Conservation (phyloP, 2,113 vertebrate species). For the Candoia aspera region DNA sequence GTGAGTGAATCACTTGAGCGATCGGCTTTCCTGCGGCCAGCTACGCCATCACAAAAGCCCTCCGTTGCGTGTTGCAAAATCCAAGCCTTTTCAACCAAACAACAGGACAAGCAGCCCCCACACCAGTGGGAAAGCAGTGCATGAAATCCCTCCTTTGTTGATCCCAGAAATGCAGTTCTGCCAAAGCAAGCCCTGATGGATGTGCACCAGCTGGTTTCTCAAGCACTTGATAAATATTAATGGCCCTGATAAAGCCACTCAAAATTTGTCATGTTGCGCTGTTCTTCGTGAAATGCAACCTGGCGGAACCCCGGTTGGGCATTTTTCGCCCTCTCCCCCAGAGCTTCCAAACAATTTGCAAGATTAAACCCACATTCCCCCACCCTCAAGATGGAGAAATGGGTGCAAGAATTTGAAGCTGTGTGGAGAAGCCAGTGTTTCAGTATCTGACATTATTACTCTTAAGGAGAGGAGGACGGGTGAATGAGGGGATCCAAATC, state of each 20-base stretch:
- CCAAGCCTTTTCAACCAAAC: slow-evolving; percentile 33
- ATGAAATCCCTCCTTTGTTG: slow-evolving; percentile 60
- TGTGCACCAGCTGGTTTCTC: slow-evolving; percentile 60
- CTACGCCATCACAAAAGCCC: neutral
- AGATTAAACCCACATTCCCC: neutral
- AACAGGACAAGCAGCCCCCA: slow-evolving; percentile 32
- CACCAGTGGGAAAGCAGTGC: slow-evolving; percentile 46
- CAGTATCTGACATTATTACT: too few relatives aligned
- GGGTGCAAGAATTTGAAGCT: neutral
- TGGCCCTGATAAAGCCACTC: slow-evolving; percentile 52
- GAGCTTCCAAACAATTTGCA: slow-evolving; percentile 37
- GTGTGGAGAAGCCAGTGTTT: too few relatives aligned
- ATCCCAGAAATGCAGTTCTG: slow-evolving; percentile 55
- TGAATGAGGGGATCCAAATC: too few relatives aligned
- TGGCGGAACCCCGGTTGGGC: slow-evolving; percentile 16
- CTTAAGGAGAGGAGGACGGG: too few relatives aligned
- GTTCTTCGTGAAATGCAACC: slow-evolving; percentile 53
- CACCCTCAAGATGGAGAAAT: neutral
- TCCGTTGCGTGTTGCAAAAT: too few relatives aligned
- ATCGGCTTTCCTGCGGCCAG: neutral
- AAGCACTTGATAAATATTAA: slow-evolving; percentile 74
- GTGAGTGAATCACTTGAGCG: too few relatives aligned
- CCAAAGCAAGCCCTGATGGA: slow-evolving; percentile 63
- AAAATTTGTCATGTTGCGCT: slow-evolving; percentile 60
- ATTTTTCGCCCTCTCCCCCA: slow-evolving; percentile 29